Evolutionary conservation across 1,140 invertebrate species (phyloP), one percentile per base, ranked within the genome.

Genomic region (Micrasema minimum): DNA sequence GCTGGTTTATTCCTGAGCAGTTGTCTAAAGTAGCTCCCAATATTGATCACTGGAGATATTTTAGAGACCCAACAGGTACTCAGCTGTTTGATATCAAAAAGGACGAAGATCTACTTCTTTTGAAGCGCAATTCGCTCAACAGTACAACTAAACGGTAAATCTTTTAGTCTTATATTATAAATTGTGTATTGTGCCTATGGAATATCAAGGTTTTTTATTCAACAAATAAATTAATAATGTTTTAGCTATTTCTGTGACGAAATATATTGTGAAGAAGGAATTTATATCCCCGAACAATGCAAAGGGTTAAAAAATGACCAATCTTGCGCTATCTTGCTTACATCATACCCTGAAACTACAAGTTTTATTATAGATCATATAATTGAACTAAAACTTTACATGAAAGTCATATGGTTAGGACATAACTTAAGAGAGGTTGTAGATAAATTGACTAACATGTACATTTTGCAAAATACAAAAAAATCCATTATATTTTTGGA

Each of bases 371-470:
- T 81, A 5, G 76, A 85, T 0, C 87, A 90, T 53, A 89, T 90
- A 37, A 77, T 83, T 5, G 76, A 83, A 41, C 76, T 87, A 22
- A 82, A 85, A 18, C 76, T 89, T 1, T 86, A 83, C 46, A 85
- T 90, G 0, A 87, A 86, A 75, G 85, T 91, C 0, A 77, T 85
- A n/a, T 92, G 90, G 90, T 77, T 92, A 1, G 90, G 90, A 2
- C 75, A 83, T 0, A 81, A 88, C 68, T 79, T 91, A 23, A 81
- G 80, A 57, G 51, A 79, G 6, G 79, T 88, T 0, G 80, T 85
- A 0, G 77, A 85, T 26, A 77, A 80, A 35, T 75, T 89, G 38
- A 82, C 81, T 2, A 74, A 75, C 2, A 78, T 79, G 38, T 83
- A 82, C 68, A 66, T 61, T 50, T 38, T 75, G 6, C 14, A 75